Conservation (phyloP, 2,797 vertebrate species). For the Tokudaia muenninki region DNA sequence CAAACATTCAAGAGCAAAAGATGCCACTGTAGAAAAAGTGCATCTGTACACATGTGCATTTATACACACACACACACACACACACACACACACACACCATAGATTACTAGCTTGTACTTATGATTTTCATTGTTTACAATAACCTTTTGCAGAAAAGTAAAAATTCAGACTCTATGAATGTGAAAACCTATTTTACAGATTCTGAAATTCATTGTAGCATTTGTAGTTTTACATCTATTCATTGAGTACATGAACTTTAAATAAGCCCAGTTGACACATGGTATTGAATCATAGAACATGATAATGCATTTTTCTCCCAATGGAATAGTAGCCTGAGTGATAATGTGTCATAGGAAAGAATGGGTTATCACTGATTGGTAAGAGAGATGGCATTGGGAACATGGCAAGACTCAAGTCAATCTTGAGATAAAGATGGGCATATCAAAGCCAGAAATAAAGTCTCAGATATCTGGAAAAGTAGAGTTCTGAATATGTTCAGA, state of each 20-base stretch:
- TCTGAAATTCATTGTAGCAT: not conserved
- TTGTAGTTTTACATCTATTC: not conserved
- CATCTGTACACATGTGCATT: not conserved
- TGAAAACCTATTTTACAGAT: not conserved
- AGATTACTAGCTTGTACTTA: not conserved
- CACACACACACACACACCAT: not conserved
- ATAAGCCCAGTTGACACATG: not conserved
- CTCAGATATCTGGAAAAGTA: not conserved
- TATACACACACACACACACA: not conserved
- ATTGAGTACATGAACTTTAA: not conserved
- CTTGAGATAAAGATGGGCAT: not conserved
- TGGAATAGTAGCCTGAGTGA: not conserved
- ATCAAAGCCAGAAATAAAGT: not conserved
- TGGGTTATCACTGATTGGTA: not conserved
- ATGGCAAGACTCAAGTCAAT: not conserved
- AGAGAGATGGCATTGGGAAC: not conserved
- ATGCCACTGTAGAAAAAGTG: not conserved
- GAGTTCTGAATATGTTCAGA: not conserved
- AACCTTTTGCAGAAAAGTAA: not conserved
- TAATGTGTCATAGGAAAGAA: not conserved
- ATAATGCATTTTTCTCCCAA: not conserved
- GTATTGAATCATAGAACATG: not conserved
- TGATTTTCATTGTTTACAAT: conserved; percentile 18
- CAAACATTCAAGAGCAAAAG: conserved; percentile 2
- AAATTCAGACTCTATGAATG: not conserved